Base-by-base conservation (phyloP, 92 coral and sea anemone species). In the Paramuricea clavata region DNA sequence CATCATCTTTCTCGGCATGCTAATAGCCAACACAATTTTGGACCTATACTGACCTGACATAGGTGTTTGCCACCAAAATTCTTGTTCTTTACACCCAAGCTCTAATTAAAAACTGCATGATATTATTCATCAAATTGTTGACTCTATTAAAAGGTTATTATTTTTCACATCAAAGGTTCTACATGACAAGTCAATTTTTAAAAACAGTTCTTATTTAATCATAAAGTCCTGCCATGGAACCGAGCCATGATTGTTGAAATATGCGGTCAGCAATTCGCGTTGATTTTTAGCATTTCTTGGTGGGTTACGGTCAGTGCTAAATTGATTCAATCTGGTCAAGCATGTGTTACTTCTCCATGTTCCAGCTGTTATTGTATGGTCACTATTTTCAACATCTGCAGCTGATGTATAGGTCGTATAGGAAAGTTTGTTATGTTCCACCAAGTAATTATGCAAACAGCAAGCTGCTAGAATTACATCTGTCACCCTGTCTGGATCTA, bases 351-450 rank as follows among this genome's bases (percentile, higher is more conserved):
- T 43, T 65, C 86, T 65, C 86, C 77, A 81, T 39, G 61, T 12
- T 64, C 85, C 85, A 54, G 61, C 11, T 81, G 60, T n/a, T 34
- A 81, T 16, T 59, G 85, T 81, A n/a, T 81, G 85, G 31, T 81
- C 77, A 26, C 30, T 77, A 81, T 67, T 81, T 65, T 81, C 86
- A 11, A 65, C 59, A 81, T 81, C 85, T 19, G 32, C 85, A 64
- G 85, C 85, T 36, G 76, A 27, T 34, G 85, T 64, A 34, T 81
- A 81, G 11, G 76, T 17, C 19, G 85, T 64, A 34, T 81, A 81
- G 11, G 76, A 8, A 28, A 44, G 71, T 36, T 81, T 62, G 61
- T 61, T 81, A 16, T 81, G 68, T 17, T 54, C 27, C 25, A 54
- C 62, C 26, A 54, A 10, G 26, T 19, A 54, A 21, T 6, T 54